A percentile compares a stretch with the other conserved stretches of the same genome.
These are phyloP conservation scores for Amphimallon solstitiale DNA, from an alignment of 2,888 invertebrate species.

Conservation along the genomic window DNA sequence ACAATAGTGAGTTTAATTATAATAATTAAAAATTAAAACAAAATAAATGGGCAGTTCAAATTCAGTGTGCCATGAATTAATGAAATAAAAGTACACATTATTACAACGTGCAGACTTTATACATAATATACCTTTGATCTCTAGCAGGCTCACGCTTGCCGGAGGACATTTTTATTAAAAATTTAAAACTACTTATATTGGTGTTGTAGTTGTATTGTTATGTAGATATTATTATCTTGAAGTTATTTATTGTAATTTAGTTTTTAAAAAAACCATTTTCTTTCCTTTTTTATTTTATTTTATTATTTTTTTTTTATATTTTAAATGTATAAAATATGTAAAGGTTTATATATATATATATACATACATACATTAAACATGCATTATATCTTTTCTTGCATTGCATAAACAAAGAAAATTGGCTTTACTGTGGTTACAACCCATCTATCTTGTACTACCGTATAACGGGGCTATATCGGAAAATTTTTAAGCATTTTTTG, in stretches of 20 bases:
- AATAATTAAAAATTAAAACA: conserved; percentile 12
- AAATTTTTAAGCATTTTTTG: not conserved
- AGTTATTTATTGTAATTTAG: conserved; percentile 59
- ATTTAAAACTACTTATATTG: conserved; percentile 53
- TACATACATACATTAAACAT: conserved; percentile 43
- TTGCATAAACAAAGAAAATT: conserved; percentile 51
- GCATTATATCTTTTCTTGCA: conserved; percentile 46
- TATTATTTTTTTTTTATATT: conserved; percentile 56
- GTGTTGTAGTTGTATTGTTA: conserved; percentile 65
- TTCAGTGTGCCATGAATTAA: conserved; percentile 59
- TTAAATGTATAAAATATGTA: conserved; percentile 53
- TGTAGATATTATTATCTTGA: conserved; percentile 62
- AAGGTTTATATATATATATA: conserved; percentile 53
- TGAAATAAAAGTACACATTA: conserved; percentile 34
- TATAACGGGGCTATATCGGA: too few relatives aligned
- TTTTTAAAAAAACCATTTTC: conserved; percentile 34
- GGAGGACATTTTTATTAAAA: conserved; percentile 54
- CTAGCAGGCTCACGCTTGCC: conserved; percentile 54
- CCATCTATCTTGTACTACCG: too few relatives aligned
- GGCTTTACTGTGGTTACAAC: conserved; percentile 43
- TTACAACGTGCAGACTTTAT: conserved; percentile 7
- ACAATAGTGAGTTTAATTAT: not conserved
- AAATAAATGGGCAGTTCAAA: conserved; percentile 49
- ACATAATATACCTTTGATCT: conserved; percentile 49
- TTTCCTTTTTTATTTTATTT: conserved; percentile 51